These are phyloP conservation scores for Pogonognathellus flavescens DNA, from an alignment of 1,140 invertebrate genomes.

Conservation along the genomic window DNA sequence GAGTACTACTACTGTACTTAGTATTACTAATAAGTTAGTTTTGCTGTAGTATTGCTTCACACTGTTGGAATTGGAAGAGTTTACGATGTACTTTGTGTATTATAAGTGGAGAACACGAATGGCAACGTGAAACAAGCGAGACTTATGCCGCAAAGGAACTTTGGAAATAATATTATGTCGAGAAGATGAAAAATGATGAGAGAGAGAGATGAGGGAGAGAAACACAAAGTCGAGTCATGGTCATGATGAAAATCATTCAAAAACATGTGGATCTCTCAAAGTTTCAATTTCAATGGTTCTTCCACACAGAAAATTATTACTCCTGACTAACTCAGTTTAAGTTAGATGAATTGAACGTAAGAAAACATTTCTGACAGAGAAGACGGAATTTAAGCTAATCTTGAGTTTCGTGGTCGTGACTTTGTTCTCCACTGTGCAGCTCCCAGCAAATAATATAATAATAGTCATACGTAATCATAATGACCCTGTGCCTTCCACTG, in stretches of 20 bases:
- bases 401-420: conserved; percentile 43
- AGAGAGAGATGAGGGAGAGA: background rate
- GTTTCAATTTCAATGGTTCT: conserved; percentile 39
- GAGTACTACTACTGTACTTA: background rate
- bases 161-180: conserved; percentile 19
- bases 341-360: conserved; percentile 16
- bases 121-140: too few relatives aligned
- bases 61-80: too few relatives aligned
- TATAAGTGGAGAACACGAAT: conserved; percentile 37
- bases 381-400: conserved; percentile 33
- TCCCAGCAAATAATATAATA: conserved; percentile 26
- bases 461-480: conserved; percentile 39
- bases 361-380: background rate
- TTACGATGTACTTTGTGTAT: background rate
- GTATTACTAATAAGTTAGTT: conserved; percentile 5
- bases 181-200: conserved; percentile 48
- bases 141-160: too few relatives aligned
- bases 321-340: conserved; percentile 16
- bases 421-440: conserved; percentile 6
- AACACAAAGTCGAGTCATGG: conserved; percentile 37
- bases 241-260: conserved; percentile 45
- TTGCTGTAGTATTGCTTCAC: background rate
- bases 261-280: conserved; percentile 40
- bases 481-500: conserved; percentile 10
- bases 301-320: conserved; percentile 18